A percentile compares a stretch with the other conserved stretches of the same genome.
Evolutionary conservation across 2,888 invertebrate genomes (phyloP).

Genomic region (Pelosia muscerda): DNA sequence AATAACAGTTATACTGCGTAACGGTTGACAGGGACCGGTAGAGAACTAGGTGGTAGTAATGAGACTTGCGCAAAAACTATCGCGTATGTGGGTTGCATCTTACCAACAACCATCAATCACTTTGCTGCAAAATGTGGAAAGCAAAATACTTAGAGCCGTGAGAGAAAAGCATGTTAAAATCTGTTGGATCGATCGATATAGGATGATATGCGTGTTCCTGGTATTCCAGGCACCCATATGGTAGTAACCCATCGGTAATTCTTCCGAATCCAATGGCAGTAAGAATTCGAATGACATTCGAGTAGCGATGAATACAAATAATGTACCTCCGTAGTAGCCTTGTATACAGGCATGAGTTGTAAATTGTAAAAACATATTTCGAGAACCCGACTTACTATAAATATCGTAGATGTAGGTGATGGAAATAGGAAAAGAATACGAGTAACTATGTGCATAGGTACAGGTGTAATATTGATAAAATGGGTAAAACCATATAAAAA

Average conservation of each 20-base stretch:
- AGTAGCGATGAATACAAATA: neutral
- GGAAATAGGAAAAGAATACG: neutral
- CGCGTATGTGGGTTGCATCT: constrained; percentile 39
- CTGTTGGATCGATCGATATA: neutral
- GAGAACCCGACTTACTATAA: neutral
- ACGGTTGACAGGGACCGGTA: constrained; percentile 54
- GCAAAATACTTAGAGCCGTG: neutral
- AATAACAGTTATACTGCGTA: constrained; percentile 53
- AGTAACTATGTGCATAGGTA: neutral
- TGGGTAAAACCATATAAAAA: neutral
- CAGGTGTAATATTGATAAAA: neutral
- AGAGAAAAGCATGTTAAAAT: neutral
- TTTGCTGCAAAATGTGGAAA: constrained; percentile 23
- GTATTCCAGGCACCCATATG: neutral
- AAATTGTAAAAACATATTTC: neutral
- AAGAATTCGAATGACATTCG: neutral
- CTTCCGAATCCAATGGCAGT: neutral
- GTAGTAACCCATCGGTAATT: neutral
- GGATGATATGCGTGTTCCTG: neutral
- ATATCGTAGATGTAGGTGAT: no score
- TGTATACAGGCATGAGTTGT: neutral
- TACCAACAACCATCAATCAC: constrained; percentile 58
- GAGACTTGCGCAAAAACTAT: constrained; percentile 59
- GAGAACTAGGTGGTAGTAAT: constrained; percentile 51
- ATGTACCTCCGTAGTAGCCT: neutral